Base-by-base conservation (phyloP, 2,888 invertebrate species). In the Caenorhabditis sp. region DNA sequence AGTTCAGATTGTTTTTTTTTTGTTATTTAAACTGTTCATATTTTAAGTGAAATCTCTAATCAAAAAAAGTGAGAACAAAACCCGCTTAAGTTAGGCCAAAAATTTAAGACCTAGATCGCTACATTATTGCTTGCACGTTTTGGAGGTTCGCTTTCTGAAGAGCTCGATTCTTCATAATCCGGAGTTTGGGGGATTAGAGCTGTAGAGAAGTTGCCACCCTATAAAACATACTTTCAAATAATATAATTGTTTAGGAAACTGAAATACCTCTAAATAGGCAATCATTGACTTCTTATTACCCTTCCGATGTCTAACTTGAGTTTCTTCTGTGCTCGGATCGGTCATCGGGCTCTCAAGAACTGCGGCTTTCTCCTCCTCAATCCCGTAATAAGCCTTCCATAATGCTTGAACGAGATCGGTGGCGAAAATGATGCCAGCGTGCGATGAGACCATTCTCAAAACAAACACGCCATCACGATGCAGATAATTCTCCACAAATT, bases 401-500 rank as follows among this genome's bases (percentile, higher is more conserved):
- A 86, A 72, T 14, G 82, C 75, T 54, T 77, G 61, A 5, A 87
- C 74, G 4, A 86, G 63, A 64, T 86, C 86, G 2, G 83, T 83
- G 2, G 82, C 82, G 59, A 86, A 86, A 17, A 86, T 79, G 20
- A 87, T 77, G 36, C 86, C 85, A n/a, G 86, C 83, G 63, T 86
- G 85, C 8, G 80, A 63, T 26, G 74, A 77, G 10, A 86, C 82
- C 86, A 86, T 86, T 58, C 86, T 70, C 10, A 86, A 69, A n/a
- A 87, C 82, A 62, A 86, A 87, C 26, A 86, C 77, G 7, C 86
- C 86, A 62, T 86, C 86, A 26, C 81, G 76, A 49, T 83, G 83
- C 3, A 86, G 81, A 67, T 87, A 86, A 8, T 81, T 76, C 49
- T 81, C 62, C 17, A 86, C 86, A 62, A 86, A 86, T 14, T 68